Base-by-base conservation (phyloP, 2,888 invertebrate genomes). In the Pandemis cinnamomeana region DNA sequence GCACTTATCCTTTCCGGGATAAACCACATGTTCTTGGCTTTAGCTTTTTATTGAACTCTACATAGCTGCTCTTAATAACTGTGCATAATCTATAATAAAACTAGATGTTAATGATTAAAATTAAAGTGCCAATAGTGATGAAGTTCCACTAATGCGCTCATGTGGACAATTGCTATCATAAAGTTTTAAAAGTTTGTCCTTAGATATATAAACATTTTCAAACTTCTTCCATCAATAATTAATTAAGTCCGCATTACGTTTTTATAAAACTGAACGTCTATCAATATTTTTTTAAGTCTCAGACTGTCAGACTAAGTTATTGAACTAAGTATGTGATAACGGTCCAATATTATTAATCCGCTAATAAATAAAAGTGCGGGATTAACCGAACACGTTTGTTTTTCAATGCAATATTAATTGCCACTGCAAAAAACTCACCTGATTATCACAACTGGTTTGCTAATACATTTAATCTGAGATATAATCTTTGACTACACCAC, bases 361-460 rank as follows among this genome's bases (percentile, higher is more conserved):
- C 5, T 20, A 55, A 15, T 55, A 55, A 55, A 55, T 20, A 51
- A 15, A 2, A 55, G 53, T 8, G 20, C 53, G 53, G 8, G 8
- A 55, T 8, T 15, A 8, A 20, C 7, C 7, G 8, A 20, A 8
- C 53, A 55, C 53, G 53, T 15, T 53, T 53, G 53, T 53, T 53
- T 53, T 53, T 20, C 53, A 53, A 51, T 36, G n/a, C 42, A 41
- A 48, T 7, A 63, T 71, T 51, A 69, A 60, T 36, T 61, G 44
- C 51, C 11, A 7, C 10, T 27, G 15, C 44, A 61, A 64, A 76
- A 48, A 75, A 86, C 90, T 89, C 76, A 90, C 90, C 90, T 84
- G 76, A 77, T 80, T 85, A 85, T 84, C 85, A 84, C 84, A 83
- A 86, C 78, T 77, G 71, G 77, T 81, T 75, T 74, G 75, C 80